phyloP scores from a whole-genome alignment of 2,113 vertebrate species.

The Cisticola juncidis region DNA sequence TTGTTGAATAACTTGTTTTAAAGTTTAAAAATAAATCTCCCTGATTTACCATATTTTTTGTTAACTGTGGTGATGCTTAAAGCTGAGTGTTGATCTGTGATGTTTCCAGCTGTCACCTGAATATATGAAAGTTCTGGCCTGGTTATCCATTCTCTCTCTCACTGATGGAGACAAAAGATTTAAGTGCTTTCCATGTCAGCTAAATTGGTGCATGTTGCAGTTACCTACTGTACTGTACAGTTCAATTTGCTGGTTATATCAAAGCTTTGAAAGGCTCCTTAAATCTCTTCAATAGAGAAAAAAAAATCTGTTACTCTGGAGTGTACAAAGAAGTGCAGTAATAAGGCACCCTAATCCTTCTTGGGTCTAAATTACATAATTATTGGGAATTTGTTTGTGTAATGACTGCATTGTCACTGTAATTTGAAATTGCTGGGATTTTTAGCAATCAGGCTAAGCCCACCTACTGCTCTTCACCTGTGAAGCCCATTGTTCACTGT shows the following conservation, averaged over 20 bases:
- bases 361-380: neutral
- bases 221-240: neutral
- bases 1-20: neutral
- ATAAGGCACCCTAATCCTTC: neutral
- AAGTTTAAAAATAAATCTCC: neutral
- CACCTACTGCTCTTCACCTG: neutral
- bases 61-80: neutral
- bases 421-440: neutral
- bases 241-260: conserved; percentile 7
- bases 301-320: neutral
- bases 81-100: neutral
- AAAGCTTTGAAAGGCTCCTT: conserved; percentile 17
- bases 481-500: neutral
- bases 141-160: neutral
- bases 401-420: neutral
- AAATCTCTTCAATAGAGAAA: neutral
- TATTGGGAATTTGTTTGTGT: conserved; percentile 4
- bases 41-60: neutral
- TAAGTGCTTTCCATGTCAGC: neutral
- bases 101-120: neutral
- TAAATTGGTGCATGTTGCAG: neutral
- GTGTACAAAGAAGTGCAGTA: neutral
- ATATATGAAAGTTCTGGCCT: neutral
- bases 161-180: neutral
- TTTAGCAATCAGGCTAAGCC: neutral